Percentiles rank a stretch among this genome's conserved stretches.
These are phyloP conservation scores for Porphyrio hochstetteri DNA, from an alignment of 2,113 vertebrate species.

Conservation along the genomic window DNA sequence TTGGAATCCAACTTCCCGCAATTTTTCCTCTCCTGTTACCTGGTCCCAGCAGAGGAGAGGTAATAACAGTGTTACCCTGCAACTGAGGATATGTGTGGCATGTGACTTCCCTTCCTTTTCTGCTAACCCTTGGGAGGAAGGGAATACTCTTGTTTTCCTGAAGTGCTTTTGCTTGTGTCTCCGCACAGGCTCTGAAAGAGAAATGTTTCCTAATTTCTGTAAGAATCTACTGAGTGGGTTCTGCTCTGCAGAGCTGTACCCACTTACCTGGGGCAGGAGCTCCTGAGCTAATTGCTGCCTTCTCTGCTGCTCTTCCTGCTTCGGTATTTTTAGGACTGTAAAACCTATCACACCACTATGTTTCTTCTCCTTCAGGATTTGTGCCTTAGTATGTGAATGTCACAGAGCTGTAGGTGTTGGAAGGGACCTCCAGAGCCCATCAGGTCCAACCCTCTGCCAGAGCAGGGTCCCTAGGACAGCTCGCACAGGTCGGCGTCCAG, in stretches of 20 bases:
- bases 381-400: background rate
- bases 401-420: too few species aligned
- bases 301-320: background rate
- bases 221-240: background rate
- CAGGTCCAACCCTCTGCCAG: too few species aligned
- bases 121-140: background rate
- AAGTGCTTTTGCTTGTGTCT: background rate
- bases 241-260: background rate
- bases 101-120: background rate
- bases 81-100: background rate
- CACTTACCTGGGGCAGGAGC: background rate
- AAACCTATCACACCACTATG: rapidly evolving
- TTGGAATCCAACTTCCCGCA: background rate
- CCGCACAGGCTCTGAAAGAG: background rate
- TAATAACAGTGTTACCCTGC: background rate
- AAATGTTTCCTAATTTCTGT: too few species aligned
- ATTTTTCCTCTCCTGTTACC: background rate
- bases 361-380: background rate
- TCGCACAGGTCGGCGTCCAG: too few species aligned
- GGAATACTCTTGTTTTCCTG: background rate
- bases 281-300: background rate
- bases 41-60: background rate
- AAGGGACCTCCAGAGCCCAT: too few species aligned
- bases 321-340: background rate
- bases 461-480: too few species aligned